Base-by-base conservation (phyloP, 1,140 invertebrate species). In the Penaeus vannamei region DNA sequence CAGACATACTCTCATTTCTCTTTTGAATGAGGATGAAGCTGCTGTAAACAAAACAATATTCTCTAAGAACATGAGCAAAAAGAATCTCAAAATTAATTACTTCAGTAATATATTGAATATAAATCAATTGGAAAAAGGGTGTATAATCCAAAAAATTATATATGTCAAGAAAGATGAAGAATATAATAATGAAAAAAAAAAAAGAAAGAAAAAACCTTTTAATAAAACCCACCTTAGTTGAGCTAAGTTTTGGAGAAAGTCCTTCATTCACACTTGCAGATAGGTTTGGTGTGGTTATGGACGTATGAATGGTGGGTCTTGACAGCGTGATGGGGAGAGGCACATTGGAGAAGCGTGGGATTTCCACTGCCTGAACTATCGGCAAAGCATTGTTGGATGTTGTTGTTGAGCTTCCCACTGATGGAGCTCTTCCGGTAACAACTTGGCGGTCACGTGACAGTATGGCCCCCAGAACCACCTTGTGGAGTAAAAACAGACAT, bases 261-360 rank as follows among this genome's bases (percentile, higher is more conserved):
- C 22, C 19, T 29, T 86, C 84, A n/a, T n/a, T 22, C 23, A 82
- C 12, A 19, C 23, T 64, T 1, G 64, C 22, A 60, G 83, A 26
- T 64, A 88, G 29, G 29, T 53, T 69, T 12, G 90, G 84, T 2
- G 86, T 60, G 53, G 87, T 85, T 36, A 87, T 64, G n/a, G 87
- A 88, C 0, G 66, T 46, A 36, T 86, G 85, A 69, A 84, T 77
- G 46, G 84, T 29, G 17, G 90, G 72, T 22, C 42, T 61, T 7
- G 86, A 62, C 22, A 83, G 29, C 4, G 91, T 76, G 22, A 87
- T 46, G 22, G 91, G 91, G 26, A 91, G 80, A 22, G 91, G 91
- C 29, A 91, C 91, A 42, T 91, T 91, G 2, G 87, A 88, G 61
- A 91, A 91, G 17, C 91, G 64, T n/a, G 91, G 85, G 53, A 91